Evolutionary conservation across 2,113 vertebrate genomes (phyloP).

Genomic region (Morone saxatilis): DNA sequence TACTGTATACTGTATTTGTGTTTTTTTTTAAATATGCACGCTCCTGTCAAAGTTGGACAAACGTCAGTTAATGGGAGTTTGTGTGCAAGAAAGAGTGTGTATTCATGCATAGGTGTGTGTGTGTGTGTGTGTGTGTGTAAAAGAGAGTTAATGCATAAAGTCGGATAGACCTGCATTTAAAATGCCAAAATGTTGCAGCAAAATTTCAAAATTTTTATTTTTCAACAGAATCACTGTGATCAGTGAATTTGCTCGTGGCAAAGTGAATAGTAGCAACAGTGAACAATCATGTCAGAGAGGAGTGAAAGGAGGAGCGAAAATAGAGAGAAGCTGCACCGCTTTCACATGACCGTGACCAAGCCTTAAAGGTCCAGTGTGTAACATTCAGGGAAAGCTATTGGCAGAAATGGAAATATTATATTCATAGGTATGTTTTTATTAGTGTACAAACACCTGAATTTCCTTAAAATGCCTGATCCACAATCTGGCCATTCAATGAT

Average conservation of each 20-base stretch:
- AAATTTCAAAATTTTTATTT: not conserved
- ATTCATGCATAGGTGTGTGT: not conserved
- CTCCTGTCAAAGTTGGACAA: slow-evolving; percentile 10
- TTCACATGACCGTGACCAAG: no score
- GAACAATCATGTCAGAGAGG: no score
- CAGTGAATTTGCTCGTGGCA: not conserved
- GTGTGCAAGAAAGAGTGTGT: not conserved
- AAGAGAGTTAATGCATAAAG: not conserved
- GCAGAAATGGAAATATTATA: no score
- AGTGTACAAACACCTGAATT: no score
- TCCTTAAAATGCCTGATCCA: not conserved
- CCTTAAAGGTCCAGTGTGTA: no score
- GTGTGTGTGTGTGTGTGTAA: no score
- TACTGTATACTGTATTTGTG: not conserved
- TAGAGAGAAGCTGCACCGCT: no score
- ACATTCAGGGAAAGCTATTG: no score
- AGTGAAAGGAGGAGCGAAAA: no score
- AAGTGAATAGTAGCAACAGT: not conserved
- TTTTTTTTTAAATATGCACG: not conserved
- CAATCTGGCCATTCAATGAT: not conserved
- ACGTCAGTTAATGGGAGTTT: not conserved
- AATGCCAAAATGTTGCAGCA: not conserved
- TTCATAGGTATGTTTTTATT: no score
- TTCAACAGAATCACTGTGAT: not conserved
- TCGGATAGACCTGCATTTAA: not conserved